Evolutionary conservation across 2,797 vertebrate species (phyloP).

Genomic region (Decapterus maruadsi): DNA sequence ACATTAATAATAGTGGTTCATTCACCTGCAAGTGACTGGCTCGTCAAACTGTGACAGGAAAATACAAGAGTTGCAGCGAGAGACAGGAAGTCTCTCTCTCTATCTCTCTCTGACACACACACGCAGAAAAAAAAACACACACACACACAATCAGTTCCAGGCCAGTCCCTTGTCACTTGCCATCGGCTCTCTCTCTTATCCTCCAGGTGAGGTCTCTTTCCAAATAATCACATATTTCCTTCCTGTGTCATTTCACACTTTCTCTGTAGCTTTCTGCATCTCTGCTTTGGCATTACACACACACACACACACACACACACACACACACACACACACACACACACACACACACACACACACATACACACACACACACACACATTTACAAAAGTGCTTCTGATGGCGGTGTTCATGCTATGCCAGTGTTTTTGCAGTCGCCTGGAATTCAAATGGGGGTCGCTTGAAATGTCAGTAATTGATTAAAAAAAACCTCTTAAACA

Average conservation of each 20-base stretch:
- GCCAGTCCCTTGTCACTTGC: conserved; percentile 50
- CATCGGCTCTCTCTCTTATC: conserved; percentile 40
- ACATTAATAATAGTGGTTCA: conserved; percentile 32
- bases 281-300: conserved; percentile 8
- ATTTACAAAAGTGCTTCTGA: conserved; percentile 16
- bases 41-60: conserved; percentile 49
- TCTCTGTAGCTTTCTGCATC: no score
- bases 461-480: no score
- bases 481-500: no score
- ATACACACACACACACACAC: conserved; percentile 25
- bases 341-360: conserved; percentile 19
- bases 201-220: conserved; percentile 50
- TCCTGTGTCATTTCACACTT: conserved; percentile 38
- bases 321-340: conserved; percentile 24
- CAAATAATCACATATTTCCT: conserved; percentile 54
- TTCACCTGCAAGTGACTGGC: conserved; percentile 47
- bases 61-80: conserved; percentile 57
- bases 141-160: conserved; percentile 38
- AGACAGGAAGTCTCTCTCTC: conserved; percentile 24
- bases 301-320: conserved; percentile 15
- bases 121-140: conserved; percentile 44
- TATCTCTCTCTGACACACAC: conserved; percentile 25
- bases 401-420: conserved; percentile 24
- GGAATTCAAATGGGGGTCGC: no score
- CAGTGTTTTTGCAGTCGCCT: no score